Conservation (phyloP, 2,888 invertebrate genomes). For the Amphiduros pacificus region DNA sequence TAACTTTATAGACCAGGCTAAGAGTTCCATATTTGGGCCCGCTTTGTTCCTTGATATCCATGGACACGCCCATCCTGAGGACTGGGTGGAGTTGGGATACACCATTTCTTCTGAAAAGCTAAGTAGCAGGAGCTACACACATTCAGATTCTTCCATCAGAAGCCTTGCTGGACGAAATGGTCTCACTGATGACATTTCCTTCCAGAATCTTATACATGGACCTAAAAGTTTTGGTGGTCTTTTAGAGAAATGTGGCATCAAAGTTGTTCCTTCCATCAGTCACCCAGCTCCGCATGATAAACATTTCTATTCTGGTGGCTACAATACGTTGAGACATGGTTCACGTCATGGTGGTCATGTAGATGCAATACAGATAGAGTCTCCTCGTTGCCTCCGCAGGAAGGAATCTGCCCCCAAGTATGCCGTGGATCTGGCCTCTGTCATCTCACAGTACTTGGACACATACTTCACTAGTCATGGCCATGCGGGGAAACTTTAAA, state of each 20-base stretch:
- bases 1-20: conserved; percentile 28
- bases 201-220: conserved; percentile 24
- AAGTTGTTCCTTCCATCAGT: conserved; percentile 31
- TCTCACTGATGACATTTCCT: background rate
- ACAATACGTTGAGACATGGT: conserved; percentile 29
- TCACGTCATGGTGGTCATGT: conserved; percentile 25
- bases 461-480: no score
- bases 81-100: conserved; percentile 31
- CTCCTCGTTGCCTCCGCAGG: conserved; percentile 3
- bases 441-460: background rate
- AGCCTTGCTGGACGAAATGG: background rate
- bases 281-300: conserved; percentile 20
- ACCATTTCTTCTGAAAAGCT: conserved; percentile 12
- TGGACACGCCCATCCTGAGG: conserved; percentile 29
- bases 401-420: background rate
- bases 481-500: no score
- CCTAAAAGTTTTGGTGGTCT: conserved; percentile 27
- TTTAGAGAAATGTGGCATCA: conserved; percentile 26
- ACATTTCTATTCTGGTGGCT: conserved; percentile 30
- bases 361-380: conserved; percentile 30
- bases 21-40: conserved; percentile 13
- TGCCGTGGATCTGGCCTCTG: background rate
- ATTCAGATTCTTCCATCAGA: conserved; percentile 16
- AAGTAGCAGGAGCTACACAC: conserved; percentile 4
- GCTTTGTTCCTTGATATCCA: conserved; percentile 33